Conservation (phyloP, 2,113 vertebrate genomes). For the Sylvilagus bachmani region DNA sequence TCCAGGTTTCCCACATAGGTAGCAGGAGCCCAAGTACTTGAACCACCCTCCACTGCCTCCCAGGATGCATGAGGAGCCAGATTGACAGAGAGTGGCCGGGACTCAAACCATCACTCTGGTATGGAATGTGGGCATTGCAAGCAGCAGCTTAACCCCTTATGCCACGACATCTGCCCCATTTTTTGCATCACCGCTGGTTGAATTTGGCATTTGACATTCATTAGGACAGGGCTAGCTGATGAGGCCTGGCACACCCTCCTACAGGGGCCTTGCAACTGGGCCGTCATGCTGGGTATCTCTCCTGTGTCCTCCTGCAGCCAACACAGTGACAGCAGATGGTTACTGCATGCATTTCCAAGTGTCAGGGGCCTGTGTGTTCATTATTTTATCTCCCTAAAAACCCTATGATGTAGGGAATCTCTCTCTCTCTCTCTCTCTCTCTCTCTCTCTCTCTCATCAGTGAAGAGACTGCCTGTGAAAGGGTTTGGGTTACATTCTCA, state of each 20-base stretch:
- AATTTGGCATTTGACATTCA: neutral
- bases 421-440: neutral
- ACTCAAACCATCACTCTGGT: too few relatives aligned
- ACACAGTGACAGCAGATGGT: neutral
- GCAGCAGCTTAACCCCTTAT: too few relatives aligned
- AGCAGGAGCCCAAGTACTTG: too few relatives aligned
- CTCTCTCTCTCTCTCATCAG: neutral
- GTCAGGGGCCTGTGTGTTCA: neutral
- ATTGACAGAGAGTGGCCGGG: too few relatives aligned
- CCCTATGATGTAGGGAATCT: fast-evolving
- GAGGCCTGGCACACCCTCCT: neutral
- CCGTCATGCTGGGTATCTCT: neutral
- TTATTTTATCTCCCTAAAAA: neutral
- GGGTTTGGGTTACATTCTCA: fast-evolving
- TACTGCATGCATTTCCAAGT: neutral
- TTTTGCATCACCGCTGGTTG: neutral
- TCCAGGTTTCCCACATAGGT: too few relatives aligned
- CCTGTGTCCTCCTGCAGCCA: neutral
- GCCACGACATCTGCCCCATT: neutral
- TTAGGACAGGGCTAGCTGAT: neutral
- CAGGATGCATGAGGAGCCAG: too few relatives aligned
- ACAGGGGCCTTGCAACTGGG: too few relatives aligned
- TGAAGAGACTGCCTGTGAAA: neutral
- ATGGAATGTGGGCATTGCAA: too few relatives aligned
- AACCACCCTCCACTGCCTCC: too few relatives aligned